These are phyloP conservation scores for Trematomus loennbergii DNA, from an alignment of 2,113 vertebrate species.

Conservation along the genomic window DNA sequence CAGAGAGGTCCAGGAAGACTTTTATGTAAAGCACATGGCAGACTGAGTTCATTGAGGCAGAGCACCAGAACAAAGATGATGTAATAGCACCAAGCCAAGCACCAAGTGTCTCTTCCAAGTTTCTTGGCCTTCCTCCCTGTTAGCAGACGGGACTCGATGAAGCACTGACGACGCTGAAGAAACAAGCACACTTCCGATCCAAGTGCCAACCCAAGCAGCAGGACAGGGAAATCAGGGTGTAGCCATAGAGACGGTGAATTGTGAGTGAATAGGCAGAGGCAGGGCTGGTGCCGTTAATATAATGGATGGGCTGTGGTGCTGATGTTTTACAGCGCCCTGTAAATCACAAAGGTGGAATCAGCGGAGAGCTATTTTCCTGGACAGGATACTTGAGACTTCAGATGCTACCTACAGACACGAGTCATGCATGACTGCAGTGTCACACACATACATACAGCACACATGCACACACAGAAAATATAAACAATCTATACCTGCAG, in stretches of 20 bases:
- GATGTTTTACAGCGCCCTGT: constrained; percentile 53
- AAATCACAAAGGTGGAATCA: constrained; percentile 61
- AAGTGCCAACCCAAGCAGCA: constrained; percentile 39
- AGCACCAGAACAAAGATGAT: constrained; percentile 60
- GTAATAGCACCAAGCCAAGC: constrained; percentile 64
- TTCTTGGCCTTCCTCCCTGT: constrained; percentile 64
- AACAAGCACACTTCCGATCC: constrained; percentile 64
- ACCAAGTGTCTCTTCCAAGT: constrained; percentile 73
- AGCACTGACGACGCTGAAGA: constrained; percentile 53
- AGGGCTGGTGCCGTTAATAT: constrained; percentile 38
- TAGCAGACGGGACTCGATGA: constrained; percentile 54
- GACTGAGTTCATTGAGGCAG: constrained; percentile 44
- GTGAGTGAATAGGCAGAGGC: constrained; percentile 44
- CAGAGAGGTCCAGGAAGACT: constrained; percentile 50
- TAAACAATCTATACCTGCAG: constrained; percentile 52
- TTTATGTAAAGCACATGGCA: constrained; percentile 54
- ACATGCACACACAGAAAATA: constrained; percentile 40
- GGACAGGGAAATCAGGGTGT: constrained; percentile 66
- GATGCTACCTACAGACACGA: constrained; percentile 78
- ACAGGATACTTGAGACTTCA: constrained; percentile 74
- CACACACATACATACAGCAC: constrained; percentile 25
- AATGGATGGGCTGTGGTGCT: constrained; percentile 47
- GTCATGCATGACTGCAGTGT: constrained; percentile 56
- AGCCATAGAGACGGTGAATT: constrained; percentile 52
- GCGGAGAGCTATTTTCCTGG: constrained; percentile 60